These are phyloP conservation scores for Notechis scutatus DNA, from an alignment of 2,113 vertebrate species.

Conservation along the genomic window DNA sequence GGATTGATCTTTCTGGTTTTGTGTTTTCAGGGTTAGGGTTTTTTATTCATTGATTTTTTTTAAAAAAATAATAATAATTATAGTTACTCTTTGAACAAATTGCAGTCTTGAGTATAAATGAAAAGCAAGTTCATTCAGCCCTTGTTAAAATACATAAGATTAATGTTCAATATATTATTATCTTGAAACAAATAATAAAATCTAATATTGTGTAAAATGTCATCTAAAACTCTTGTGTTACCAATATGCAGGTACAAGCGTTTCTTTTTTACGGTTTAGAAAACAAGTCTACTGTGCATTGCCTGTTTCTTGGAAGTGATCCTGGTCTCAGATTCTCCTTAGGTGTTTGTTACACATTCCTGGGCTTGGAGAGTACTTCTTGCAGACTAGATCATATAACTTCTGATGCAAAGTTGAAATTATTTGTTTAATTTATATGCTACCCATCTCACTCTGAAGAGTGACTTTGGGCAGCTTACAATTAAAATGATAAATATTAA, in stretches of 20 bases:
- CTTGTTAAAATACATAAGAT: constrained; percentile 26
- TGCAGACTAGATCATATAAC: constrained; percentile 18
- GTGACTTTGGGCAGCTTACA: background rate
- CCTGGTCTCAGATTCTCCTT: background rate
- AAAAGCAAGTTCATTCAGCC: constrained; percentile 14
- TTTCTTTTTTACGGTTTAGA: constrained; percentile 12
- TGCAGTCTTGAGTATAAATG: constrained; percentile 14
- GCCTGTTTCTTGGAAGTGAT: background rate
- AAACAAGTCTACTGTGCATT: background rate
- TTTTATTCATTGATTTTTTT: constrained; percentile 36
- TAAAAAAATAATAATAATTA: background rate
- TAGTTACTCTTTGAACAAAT: constrained; percentile 9
- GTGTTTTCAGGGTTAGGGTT: constrained; percentile 33
- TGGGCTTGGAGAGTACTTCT: background rate
- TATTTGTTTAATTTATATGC: background rate
- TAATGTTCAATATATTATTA: constrained; percentile 18
- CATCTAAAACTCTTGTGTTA: constrained; percentile 6
- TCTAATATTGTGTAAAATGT: background rate
- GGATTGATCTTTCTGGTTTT: constrained; percentile 6
- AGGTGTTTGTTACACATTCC: constrained; percentile 5
- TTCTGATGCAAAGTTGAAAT: background rate
- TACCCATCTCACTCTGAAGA: background rate
- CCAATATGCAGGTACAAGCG: background rate
- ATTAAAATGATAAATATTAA: background rate
- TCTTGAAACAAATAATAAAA: background rate